These are phyloP conservation scores for Brachionus calyciflorus DNA, from an alignment of 1,140 invertebrate genomes.

Conservation along the genomic window DNA sequence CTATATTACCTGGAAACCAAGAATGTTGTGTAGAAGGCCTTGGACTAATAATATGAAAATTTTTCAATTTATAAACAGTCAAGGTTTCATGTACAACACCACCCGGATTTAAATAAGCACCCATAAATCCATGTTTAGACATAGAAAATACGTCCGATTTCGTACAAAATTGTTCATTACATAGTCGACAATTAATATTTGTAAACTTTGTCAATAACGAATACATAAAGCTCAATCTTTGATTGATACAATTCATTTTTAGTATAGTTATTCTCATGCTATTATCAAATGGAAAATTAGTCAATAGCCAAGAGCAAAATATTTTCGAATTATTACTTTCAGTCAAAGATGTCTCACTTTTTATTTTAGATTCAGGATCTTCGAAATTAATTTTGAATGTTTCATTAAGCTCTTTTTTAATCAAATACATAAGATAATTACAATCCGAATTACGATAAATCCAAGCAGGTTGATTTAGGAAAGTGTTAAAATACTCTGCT, in stretches of 20 bases:
- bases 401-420: constrained; percentile 40
- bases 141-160: constrained; percentile 71
- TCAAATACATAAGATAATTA: constrained; percentile 35
- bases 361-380: neutral
- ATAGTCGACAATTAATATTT: constrained; percentile 38
- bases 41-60: constrained; percentile 61
- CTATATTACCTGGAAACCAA: constrained; percentile 78
- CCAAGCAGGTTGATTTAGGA: constrained; percentile 23
- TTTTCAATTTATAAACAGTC: constrained; percentile 68
- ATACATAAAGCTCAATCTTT: constrained; percentile 17
- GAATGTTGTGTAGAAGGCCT: constrained; percentile 69
- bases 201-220: constrained; percentile 36
- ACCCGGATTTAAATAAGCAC: constrained; percentile 75
- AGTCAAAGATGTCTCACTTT: neutral
- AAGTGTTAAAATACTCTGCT: constrained; percentile 32
- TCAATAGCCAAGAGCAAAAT: constrained; percentile 36
- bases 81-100: constrained; percentile 78
- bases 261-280: constrained; percentile 21
- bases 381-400: constrained; percentile 15
- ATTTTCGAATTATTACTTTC: constrained; percentile 3
- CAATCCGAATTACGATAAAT: constrained; percentile 22
- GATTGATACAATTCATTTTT: constrained; percentile 44
- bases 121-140: constrained; percentile 75
- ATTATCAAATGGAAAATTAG: constrained; percentile 41
- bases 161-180: constrained; percentile 14